Evolutionary conservation across 2,797 vertebrate species (phyloP), one percentile per base, ranked within the genome.

Genomic region (Acanthurus tractus): DNA sequence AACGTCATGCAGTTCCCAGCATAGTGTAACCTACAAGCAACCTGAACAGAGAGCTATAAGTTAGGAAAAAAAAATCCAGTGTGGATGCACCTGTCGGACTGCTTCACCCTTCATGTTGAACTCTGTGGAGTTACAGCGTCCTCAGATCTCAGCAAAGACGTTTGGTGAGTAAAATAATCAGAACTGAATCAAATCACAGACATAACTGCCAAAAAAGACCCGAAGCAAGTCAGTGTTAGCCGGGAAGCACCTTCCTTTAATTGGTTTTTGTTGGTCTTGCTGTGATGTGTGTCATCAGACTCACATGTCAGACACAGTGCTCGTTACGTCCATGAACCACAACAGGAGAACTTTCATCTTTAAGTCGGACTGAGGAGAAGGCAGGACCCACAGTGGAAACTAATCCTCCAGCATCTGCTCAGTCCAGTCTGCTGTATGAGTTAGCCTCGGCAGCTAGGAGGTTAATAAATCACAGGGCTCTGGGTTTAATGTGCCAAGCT

Each of bases 381-480:
- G 18, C 29, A 5, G 53, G 25, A 17, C 20, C 63, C 48, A 55
- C 63, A 40, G 8, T 46, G 18, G 68, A 58, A 52, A 65, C 54
- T 76, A 72, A 75, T 79, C 76, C 78, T 52, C 9, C 66, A 59
- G 71, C 81, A 70, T 81, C 76, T 76, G 79, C 29, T 57, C 34
- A 7, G n/a, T 61, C 20, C 64, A 20, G 13, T 11, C 40, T 10
- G 57, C 55, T 1, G 45, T 8, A 10, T 3, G 6, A 9, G 4
- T 61, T 29, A 52, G 49, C 22, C n/a, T 46, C 10, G 0, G 63
- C 46, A 66, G 73, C 2, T 6, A 12, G 4, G 2, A 25, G 63
- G 85, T 64, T 52, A 48, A 53, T 14, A n/a, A 62, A 55, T 58
- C n/a, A 53, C 36, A 58, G 55, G 58, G 58, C 40, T 14, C 18